Evolutionary conservation across 2,113 vertebrate genomes (phyloP).

Genomic region (Rhinichthys klamathensis): DNA sequence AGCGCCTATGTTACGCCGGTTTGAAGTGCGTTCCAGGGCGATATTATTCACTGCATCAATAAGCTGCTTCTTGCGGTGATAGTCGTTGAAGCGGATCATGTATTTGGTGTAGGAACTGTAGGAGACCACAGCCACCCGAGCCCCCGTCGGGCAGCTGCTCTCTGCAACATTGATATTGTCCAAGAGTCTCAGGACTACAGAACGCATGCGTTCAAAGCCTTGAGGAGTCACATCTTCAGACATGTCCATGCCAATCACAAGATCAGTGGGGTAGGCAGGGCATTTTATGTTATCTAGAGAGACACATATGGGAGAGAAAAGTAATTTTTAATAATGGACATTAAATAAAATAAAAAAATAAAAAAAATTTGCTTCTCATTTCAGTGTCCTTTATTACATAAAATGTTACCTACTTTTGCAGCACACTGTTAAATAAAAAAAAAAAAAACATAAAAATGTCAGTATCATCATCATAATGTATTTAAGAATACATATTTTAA

Average conservation of each 20-base stretch:
- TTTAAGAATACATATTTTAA: not conserved
- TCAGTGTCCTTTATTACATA: not conserved
- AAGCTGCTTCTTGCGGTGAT: conserved; percentile 68
- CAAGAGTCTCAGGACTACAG: conserved; percentile 74
- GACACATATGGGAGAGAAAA: conserved; percentile 5
- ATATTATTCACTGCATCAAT: conserved; percentile 75
- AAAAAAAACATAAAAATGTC: not conserved
- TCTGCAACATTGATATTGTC: conserved; percentile 75
- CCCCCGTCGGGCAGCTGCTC: conserved; percentile 84
- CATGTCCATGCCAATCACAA: conserved; percentile 87
- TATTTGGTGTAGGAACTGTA: conserved; percentile 76
- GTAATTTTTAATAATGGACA: not conserved
- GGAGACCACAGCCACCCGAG: conserved; percentile 80
- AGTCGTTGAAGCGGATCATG: conserved; percentile 85
- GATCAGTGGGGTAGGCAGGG: conserved; percentile 83
- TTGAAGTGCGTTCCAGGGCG: conserved; percentile 71
- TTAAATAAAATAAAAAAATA: not conserved
- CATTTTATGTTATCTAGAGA: conserved; percentile 64
- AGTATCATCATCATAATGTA: not conserved
- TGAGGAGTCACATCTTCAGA: conserved; percentile 73
- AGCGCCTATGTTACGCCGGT: conserved; percentile 74
- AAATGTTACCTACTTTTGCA: conserved; percentile 48
- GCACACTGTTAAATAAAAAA: conserved; percentile 33
- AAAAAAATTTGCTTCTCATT: not conserved
- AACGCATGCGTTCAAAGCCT: conserved; percentile 83